Evolutionary conservation across 2,113 vertebrate genomes (phyloP).

Genomic region (Carassius carassius): DNA sequence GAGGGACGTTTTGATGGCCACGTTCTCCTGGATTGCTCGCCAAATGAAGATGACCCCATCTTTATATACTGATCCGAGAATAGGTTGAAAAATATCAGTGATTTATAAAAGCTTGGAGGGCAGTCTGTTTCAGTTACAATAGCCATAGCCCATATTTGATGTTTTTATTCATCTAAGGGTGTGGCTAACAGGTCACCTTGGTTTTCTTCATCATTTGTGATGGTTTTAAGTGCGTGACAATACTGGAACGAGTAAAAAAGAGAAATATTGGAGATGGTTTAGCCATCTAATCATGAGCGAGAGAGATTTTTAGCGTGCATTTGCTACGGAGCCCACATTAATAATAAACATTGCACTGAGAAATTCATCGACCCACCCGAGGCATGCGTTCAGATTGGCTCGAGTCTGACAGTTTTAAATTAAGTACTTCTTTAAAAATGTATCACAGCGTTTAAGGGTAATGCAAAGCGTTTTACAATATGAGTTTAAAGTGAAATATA

Average conservation of each 20-base stretch:
- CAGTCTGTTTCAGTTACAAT: constrained; percentile 59
- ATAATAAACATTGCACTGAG: constrained; percentile 24
- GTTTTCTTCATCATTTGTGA: not conserved
- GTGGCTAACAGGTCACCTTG: constrained; percentile 35
- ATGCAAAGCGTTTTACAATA: constrained; percentile 38
- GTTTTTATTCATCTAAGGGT: constrained; percentile 8
- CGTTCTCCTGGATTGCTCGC: not conserved
- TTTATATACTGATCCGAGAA: constrained; percentile 60
- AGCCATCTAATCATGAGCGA: not conserved
- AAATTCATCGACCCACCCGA: constrained; percentile 19
- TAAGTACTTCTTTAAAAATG: constrained; percentile 37
- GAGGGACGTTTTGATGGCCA: constrained; percentile 3
- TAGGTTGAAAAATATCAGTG: constrained; percentile 60
- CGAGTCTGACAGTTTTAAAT: not conserved
- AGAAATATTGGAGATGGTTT: not conserved
- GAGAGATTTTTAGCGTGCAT: constrained; percentile 4
- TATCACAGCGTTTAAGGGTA: constrained; percentile 30
- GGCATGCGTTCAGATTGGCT: not conserved
- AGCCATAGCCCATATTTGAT: constrained; percentile 36
- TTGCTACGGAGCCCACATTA: not conserved
- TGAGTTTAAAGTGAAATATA: constrained; percentile 28
- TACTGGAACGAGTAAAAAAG: not conserved
- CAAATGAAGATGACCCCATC: not conserved
- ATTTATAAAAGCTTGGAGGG: constrained; percentile 60
- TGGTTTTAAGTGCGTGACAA: not conserved